Evolutionary conservation across 2,888 invertebrate species (phyloP), one percentile per base, ranked within the genome.

Genomic region (Amblyjoppa fuscipennis): DNA sequence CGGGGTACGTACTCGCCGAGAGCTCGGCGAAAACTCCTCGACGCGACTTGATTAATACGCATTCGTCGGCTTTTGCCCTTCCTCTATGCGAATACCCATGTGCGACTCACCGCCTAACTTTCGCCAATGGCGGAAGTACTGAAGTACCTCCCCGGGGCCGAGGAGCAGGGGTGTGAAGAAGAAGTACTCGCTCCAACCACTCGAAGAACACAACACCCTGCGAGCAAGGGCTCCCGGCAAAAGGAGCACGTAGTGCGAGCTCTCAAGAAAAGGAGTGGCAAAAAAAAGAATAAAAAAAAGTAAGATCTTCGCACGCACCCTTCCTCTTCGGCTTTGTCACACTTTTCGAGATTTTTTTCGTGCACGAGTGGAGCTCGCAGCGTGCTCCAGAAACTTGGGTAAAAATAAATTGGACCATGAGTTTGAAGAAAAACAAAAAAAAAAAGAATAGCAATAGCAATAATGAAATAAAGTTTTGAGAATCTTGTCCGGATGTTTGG

Each of bases 11-110:
- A 79, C 31, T 1, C 11, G 34, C 45, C 70, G 75, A 82, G 82
- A n/a, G 61, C 75, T 85, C 61, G 81, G 77, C 61, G 74, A 28
- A 64, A 83, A 83, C 73, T 76, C 71, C 86, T 78, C 86, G 74
- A 81, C 81, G 80, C 77, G 80, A 85, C 79, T 85, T 79, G 82
- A 86, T 86, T 86, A 82, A n/a, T 83, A 77, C 76, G 73, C 86
- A 80, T 81, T 78, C 51, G 79, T 71, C 45, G 74, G 38, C 68
- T 53, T 81, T 28, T 77, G 31, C 71, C 38, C 28, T 25, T 59
- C 77, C n/a, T 56, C 53, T 69, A 45, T 77, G 20, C 64, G 71
- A 25, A 70, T 78, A 38, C 25, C 28, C 13, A 31, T 53, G 41
- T 25, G 7, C 31, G 66, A 61, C 56, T 85, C 76, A 83, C 73